Evolutionary conservation across 2,888 invertebrate species (phyloP), one percentile per base, ranked within the genome.

Genomic region (Stictocephala bisonia): DNA sequence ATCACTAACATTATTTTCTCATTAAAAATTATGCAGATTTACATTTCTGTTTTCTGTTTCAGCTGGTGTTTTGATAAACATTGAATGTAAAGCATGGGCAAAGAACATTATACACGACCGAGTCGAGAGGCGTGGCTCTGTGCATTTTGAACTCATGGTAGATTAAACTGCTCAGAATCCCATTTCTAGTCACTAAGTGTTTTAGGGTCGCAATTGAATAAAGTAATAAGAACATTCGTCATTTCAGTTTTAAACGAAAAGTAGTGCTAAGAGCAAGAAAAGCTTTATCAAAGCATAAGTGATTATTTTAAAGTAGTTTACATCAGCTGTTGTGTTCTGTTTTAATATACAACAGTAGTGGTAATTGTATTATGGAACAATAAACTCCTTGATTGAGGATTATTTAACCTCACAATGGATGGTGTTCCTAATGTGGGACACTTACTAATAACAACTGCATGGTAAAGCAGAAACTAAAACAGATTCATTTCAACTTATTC

Each of bases 71-170:
- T 73, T 80, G 58, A 80, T 88, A 78, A 91, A 91, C 82, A 86
- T 91, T 75, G 90, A 91, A 81, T 91, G 91, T 85, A 89, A 89
- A 83, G 90, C 90, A 48, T 91, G 90, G 90, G 91, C 91, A 53
- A 86, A 86, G 79, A 91, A 91, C 82, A 90, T 91, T 77, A 80
- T 84, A 26, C 90, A 92, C 82, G 90, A 91, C 82, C 88, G 90
- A 74, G 85, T 88, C 81, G 90, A 91, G 75, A 86, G 89, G 81
- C 83, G 90, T 78, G 92, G 92, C 58, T 89, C 90, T 53, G 91
- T 91, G 68, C 91, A 92, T 83, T 91, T 92, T 82, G 92, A 92
- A 83, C 84, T 92, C 76, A 85, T 92, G 84, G 88, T 92, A 72
- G 80, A 80, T 72, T 79, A 80, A 77, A 50, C 29, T 67, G 44